A percentile compares a stretch with the other conserved stretches of the same genome.
phyloP scores from a whole-genome alignment of 2,888 invertebrate genomes.

The Dolichomitus sp. region DNA sequence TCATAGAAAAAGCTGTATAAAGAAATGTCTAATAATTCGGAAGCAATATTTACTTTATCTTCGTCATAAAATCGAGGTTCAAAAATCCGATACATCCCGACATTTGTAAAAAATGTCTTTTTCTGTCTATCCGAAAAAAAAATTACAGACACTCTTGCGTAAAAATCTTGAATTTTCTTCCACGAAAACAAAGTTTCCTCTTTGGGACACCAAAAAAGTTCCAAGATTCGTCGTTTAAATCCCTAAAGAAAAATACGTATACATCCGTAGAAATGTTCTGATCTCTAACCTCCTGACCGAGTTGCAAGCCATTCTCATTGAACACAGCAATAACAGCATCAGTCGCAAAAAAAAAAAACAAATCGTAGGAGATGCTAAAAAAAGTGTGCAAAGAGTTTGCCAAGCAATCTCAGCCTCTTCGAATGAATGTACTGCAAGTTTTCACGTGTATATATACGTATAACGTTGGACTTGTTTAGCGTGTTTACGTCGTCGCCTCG shows the following conservation, averaged over 20 bases:
- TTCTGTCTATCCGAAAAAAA: too few relatives aligned
- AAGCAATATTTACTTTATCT: too few relatives aligned
- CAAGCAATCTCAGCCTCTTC: constrained; percentile 50
- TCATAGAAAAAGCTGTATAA: too few relatives aligned
- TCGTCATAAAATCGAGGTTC: too few relatives aligned
- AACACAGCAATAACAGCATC: constrained; percentile 31
- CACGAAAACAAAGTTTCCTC: too few relatives aligned
- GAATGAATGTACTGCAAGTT: constrained; percentile 13
- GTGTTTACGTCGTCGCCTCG: constrained; percentile 54
- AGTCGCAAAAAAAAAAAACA: constrained; percentile 4
- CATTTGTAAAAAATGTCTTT: too few relatives aligned
- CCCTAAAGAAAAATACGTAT: constrained; percentile 9
- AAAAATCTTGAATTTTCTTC: too few relatives aligned
- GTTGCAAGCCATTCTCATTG: constrained; percentile 33
- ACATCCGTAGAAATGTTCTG: neutral
- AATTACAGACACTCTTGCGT: too few relatives aligned
- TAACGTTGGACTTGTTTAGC: constrained; percentile 35
- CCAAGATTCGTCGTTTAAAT: neutral
- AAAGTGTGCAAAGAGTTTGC: constrained; percentile 37
- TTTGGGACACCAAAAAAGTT: neutral
- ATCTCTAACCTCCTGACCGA: constrained; percentile 51
- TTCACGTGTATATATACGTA: neutral
- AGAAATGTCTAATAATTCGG: too few relatives aligned
- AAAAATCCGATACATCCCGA: too few relatives aligned
- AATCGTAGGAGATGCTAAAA: constrained; percentile 7